These are phyloP conservation scores for Leptoteleia sp. DNA, from an alignment of 1,140 invertebrate species.

Conservation along the genomic window DNA sequence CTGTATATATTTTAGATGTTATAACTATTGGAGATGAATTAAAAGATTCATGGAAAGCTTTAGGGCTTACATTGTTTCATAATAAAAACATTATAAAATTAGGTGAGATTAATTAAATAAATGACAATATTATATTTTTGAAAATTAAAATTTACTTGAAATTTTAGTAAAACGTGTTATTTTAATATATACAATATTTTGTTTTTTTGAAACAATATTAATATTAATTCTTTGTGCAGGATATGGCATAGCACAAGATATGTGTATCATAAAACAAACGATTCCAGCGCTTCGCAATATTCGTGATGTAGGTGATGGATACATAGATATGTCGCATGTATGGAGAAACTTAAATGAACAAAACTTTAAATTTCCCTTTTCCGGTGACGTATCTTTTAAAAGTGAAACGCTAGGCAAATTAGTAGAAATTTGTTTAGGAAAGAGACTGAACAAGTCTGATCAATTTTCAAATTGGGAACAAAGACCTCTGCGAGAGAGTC, in stretches of 20 bases:
- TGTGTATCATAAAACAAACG: slow-evolving; percentile 82
- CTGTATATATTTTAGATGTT: slow-evolving; percentile 88
- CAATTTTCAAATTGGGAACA: slow-evolving; percentile 94
- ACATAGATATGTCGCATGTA: slow-evolving; percentile 81
- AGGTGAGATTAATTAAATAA: slow-evolving; percentile 73
- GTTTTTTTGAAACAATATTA: not conserved
- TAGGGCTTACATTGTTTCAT: slow-evolving; percentile 83
- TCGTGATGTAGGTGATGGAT: slow-evolving; percentile 76
- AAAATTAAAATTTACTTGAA: too few relatives aligned
- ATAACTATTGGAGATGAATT: slow-evolving; percentile 81
- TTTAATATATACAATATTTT: too few relatives aligned
- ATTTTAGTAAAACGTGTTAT: too few relatives aligned
- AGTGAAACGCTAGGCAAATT: slow-evolving; percentile 85
- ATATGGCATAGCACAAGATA: slow-evolving; percentile 83
- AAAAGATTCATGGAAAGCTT: slow-evolving; percentile 81
- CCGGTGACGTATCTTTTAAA: slow-evolving; percentile 73
- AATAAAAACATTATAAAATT: slow-evolving; percentile 87
- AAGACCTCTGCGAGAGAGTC: slow-evolving; percentile 87
- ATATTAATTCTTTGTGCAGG: slow-evolving; percentile 74
- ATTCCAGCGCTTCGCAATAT: slow-evolving; percentile 81
- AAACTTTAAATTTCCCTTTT: slow-evolving; percentile 81
- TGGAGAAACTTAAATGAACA: slow-evolving; percentile 82
- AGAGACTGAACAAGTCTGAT: slow-evolving; percentile 88
- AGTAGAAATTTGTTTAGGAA: slow-evolving; percentile 87
- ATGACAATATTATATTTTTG: not conserved